Evolutionary conservation across 1,140 invertebrate genomes (phyloP).

Genomic region (Neoseiulus cucumeris): DNA sequence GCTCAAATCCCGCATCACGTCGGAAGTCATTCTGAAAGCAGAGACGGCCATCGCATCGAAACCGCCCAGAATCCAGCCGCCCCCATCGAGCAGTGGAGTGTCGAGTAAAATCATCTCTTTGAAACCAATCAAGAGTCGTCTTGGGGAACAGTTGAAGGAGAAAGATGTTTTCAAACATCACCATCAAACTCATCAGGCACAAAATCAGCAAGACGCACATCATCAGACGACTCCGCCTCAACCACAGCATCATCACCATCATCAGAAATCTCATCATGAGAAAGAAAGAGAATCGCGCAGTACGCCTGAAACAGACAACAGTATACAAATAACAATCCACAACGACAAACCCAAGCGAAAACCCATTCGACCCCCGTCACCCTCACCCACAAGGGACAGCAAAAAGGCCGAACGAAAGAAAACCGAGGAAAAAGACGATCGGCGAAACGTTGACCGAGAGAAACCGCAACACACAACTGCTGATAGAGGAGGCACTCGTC

Average conservation of each 20-base stretch:
- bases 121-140: not conserved
- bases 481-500: not conserved
- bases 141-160: constrained; percentile 4
- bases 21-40: not conserved
- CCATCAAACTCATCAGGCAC: not conserved
- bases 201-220: no score
- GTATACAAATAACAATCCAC: not conserved
- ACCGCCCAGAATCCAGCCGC: not conserved
- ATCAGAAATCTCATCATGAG: no score
- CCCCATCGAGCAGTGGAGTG: not conserved
- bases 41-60: not conserved
- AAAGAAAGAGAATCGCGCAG: no score
- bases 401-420: not conserved
- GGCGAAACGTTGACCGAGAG: not conserved
- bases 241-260: no score
- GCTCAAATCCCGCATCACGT: not conserved
- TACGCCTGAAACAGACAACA: not conserved
- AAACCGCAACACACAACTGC: not conserved
- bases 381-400: not conserved
- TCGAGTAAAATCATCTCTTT: constrained; percentile 1
- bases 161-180: not conserved
- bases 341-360: constrained; percentile 10
- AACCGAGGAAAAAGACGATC: not conserved
- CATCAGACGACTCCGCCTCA: no score
- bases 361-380: not conserved